A percentile compares a stretch with the other conserved stretches of the same genome.
Conservation (phyloP, 2,888 invertebrate genomes). For the Octonoba sinensis region DNA sequence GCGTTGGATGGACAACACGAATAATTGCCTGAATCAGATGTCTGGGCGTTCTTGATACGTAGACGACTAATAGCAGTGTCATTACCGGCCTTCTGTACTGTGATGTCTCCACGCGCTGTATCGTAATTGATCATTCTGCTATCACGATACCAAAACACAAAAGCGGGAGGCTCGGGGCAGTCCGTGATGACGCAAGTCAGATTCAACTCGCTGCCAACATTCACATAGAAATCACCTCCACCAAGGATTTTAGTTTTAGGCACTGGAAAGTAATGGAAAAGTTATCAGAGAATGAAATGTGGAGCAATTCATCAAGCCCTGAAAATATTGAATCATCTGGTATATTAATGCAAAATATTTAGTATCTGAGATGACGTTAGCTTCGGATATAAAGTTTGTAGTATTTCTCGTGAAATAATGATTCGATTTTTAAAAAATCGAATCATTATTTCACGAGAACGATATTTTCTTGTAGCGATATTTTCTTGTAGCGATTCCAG, state of each 20-base stretch:
- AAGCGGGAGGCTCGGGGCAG: conserved; percentile 92
- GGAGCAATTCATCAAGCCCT: not conserved
- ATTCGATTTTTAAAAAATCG: too few species aligned
- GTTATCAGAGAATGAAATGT: not conserved
- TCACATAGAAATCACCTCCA: conserved; percentile 86
- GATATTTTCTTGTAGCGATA: too few species aligned
- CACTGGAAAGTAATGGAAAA: conserved; percentile 76
- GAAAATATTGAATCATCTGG: not conserved
- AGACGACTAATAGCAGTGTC: conserved; percentile 87
- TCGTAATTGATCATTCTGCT: conserved; percentile 94
- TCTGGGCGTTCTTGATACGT: conserved; percentile 84
- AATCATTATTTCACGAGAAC: too few species aligned
- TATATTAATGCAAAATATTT: too few species aligned
- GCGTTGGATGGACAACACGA: conserved; percentile 89
- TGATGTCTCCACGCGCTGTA: conserved; percentile 79
- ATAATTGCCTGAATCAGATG: conserved; percentile 88
- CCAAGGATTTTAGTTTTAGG: conserved; percentile 90
- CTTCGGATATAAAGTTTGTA: too few species aligned
- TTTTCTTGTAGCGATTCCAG: too few species aligned
- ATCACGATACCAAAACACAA: conserved; percentile 96
- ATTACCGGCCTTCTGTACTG: conserved; percentile 86
- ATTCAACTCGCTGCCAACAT: conserved; percentile 86
- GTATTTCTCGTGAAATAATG: too few species aligned
- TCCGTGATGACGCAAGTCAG: conserved; percentile 90
- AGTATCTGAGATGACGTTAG: too few species aligned